Evolutionary conservation across 2,113 vertebrate species (phyloP).

Genomic region (Bucco capensis): DNA sequence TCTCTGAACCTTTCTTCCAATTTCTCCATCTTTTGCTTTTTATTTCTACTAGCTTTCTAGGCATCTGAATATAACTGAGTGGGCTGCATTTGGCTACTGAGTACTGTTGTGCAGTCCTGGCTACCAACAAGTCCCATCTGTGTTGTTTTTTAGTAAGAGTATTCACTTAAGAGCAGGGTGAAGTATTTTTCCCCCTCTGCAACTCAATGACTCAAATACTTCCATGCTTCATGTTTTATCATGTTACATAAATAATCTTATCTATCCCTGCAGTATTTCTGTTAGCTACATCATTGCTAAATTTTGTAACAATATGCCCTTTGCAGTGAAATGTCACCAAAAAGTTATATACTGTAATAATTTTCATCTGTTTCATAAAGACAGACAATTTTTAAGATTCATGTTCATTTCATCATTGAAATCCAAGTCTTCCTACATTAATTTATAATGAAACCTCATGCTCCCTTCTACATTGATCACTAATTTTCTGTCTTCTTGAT

Average conservation of each 20-base stretch:
- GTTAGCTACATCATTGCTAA: conserved; percentile 33
- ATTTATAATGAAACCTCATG: conserved; percentile 65
- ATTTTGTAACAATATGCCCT: conserved; percentile 66
- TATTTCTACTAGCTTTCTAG: background rate
- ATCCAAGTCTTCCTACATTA: conserved; percentile 53
- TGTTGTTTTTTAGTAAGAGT: background rate
- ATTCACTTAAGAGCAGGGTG: background rate
- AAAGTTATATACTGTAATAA: conserved; percentile 63
- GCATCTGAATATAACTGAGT: background rate
- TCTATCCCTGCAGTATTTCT: conserved; percentile 35
- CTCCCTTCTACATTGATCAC: conserved; percentile 58
- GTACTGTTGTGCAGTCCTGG: background rate
- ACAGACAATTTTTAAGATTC: conserved; percentile 67
- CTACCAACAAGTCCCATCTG: background rate
- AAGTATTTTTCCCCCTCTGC: background rate
- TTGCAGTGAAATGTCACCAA: conserved; percentile 67
- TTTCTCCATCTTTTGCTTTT: background rate
- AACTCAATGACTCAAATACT: background rate
- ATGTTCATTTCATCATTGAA: conserved; percentile 63
- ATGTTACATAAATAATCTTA: conserved; percentile 51
- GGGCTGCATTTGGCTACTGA: background rate
- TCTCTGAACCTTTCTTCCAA: background rate
- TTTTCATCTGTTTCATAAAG: conserved; percentile 63
- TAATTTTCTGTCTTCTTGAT: conserved; percentile 65
- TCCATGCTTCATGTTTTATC: conserved; percentile 48